A percentile compares a stretch with the other conserved stretches of the same genome.
phyloP scores from a whole-genome alignment of 2,113 vertebrate genomes.

The Heloderma charlesbogerti region DNA sequence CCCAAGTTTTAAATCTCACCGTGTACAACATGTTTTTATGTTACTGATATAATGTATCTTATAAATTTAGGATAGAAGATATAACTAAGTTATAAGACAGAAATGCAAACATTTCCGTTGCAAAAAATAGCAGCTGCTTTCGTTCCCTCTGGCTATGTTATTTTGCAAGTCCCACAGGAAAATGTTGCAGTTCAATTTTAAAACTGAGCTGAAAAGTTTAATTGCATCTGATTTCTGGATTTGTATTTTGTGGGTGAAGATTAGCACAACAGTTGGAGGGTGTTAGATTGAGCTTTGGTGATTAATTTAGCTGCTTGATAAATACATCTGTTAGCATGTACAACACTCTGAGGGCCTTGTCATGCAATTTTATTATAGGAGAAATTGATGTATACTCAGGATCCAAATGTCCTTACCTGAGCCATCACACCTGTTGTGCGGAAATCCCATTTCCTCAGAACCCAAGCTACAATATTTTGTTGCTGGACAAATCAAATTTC shows the following conservation, averaged over 20 bases:
- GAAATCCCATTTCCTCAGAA: not conserved
- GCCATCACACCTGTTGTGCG: not conserved
- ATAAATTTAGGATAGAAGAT: not conserved
- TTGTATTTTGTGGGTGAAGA: slow-evolving; percentile 25
- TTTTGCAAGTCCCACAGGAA: slow-evolving; percentile 28
- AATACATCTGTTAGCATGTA: not conserved
- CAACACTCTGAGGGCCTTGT: not conserved
- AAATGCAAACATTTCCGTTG: slow-evolving; percentile 40
- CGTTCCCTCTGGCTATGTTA: slow-evolving; percentile 46
- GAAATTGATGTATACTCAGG: not conserved
- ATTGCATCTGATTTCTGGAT: slow-evolving; percentile 9
- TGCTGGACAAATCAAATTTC: not conserved
- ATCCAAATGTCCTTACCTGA: not conserved
- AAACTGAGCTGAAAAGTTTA: not conserved
- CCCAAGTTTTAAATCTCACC: not conserved
- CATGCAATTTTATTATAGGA: not conserved
- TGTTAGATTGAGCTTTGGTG: slow-evolving; percentile 2
- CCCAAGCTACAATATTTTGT: not conserved
- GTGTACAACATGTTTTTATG: not conserved
- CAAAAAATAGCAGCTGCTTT: slow-evolving; percentile 45
- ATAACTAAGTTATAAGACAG: not conserved
- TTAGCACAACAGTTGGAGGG: slow-evolving; percentile 11
- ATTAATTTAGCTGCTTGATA: not conserved
- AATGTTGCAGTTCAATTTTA: slow-evolving; percentile 20
- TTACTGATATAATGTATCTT: not conserved